Percentiles rank a stretch among this genome's conserved stretches.
Evolutionary conservation across 2,888 invertebrate genomes (phyloP).

Genomic region (Rhamphomyia laevipes): DNA sequence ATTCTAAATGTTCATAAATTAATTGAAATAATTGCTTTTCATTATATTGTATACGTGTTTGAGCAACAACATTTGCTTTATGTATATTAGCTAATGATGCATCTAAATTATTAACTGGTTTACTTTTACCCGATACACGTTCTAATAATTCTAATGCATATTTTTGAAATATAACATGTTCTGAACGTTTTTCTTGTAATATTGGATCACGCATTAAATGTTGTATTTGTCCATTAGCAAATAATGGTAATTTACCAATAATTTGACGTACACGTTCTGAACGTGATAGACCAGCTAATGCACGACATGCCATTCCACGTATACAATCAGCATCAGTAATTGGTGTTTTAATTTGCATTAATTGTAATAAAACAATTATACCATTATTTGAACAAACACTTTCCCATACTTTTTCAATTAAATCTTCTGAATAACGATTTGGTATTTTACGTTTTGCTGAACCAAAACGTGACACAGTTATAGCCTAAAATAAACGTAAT

Average conservation of each 20-base stretch:
- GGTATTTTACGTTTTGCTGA: slow-evolving; percentile 45
- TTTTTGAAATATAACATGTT: slow-evolving; percentile 92
- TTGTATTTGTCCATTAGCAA: slow-evolving; percentile 86
- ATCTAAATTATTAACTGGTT: slow-evolving; percentile 60
- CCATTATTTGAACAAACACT: slow-evolving; percentile 89
- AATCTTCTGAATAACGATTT: slow-evolving; percentile 62
- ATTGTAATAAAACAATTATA: slow-evolving; percentile 83
- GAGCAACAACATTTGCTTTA: slow-evolving; percentile 88
- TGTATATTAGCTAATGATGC: slow-evolving; percentile 82
- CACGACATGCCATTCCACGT: slow-evolving; percentile 84
- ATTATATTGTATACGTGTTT: slow-evolving; percentile 90
- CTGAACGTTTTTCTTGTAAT: slow-evolving; percentile 87
- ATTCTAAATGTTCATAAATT: slow-evolving; percentile 75
- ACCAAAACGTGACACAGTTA: slow-evolving; percentile 41
- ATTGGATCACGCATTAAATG: slow-evolving; percentile 94
- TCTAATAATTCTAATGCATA: slow-evolving; percentile 85
- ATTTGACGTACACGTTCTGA: slow-evolving; percentile 90
- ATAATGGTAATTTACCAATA: slow-evolving; percentile 86
- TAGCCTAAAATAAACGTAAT: background rate
- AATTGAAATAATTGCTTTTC: slow-evolving; percentile 85
- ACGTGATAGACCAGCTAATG: slow-evolving; percentile 85
- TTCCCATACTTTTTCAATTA: slow-evolving; percentile 89
- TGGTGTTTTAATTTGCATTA: slow-evolving; percentile 86
- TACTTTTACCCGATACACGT: slow-evolving; percentile 82
- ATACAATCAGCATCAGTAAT: slow-evolving; percentile 95